Base-by-base conservation (phyloP, 2,888 invertebrate species). In the Yponomeuta cagnagella region DNA sequence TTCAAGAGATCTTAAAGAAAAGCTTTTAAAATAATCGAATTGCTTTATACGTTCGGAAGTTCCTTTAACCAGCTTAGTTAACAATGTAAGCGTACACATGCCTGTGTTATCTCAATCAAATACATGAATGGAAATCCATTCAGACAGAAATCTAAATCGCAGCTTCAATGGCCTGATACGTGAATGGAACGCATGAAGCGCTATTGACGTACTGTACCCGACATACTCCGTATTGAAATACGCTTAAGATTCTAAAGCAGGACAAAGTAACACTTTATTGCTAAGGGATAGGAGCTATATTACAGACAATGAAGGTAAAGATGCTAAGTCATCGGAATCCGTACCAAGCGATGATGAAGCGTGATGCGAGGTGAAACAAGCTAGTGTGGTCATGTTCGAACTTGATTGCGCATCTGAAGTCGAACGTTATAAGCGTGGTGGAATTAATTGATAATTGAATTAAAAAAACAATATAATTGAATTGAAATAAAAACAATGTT, bases 151-250 rank as follows among this genome's bases (percentile, higher is more conserved):
- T 74, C 72, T 74, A 74, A 74, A 76, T 74, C 77, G 72, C 75
- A 82, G 78, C 78, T 81, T 87, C 88, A 88, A 88, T 87, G 87
- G 80, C 75, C 75, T 77, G 74, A 76, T 78, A 80, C 76, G 76
- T 89, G 85, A 89, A 89, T 89, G 89, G 79, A 79, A 76, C 79
- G 79, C 78, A 80, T 81, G 81, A 84, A 83, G 81, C 78, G 80
- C 76, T 78, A 82, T 82, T 85, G 83, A 86, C 79, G 82, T 78
- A 80, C 52, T 58, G 52, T 12, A 58, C 15, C 52, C 52, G 8
- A 58, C 52, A 58, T 58, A 58, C 52, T 15, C 15, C 15, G 52
- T 58, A 15, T 69, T 37, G 30, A 63, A 69, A 68, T 23, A 68
- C 12, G 12, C 12, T 58, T 15, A 58, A 58, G 1, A 15, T 15